Percentiles rank a stretch among this genome's conserved stretches.
Evolutionary conservation across 2,113 vertebrate genomes (phyloP).

Genomic region (Vidua macroura): DNA sequence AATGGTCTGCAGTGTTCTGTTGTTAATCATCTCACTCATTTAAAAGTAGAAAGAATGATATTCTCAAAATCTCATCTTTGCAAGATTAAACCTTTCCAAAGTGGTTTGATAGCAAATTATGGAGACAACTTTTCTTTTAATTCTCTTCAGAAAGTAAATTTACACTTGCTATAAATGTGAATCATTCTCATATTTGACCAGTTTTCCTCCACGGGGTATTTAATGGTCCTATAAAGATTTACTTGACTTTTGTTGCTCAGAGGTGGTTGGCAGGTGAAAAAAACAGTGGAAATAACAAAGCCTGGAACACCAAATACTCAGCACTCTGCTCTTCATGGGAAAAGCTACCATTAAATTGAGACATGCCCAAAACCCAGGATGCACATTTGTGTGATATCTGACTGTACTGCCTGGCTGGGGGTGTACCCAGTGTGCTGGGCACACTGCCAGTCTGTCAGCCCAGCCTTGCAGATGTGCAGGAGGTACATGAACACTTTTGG

Average conservation of each 20-base stretch:
- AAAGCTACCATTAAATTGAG: background rate
- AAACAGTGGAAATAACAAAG: background rate
- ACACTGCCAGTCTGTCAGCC: background rate
- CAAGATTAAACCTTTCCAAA: background rate
- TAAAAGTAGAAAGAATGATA: background rate
- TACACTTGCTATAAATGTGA: constrained; percentile 10
- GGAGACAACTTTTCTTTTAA: background rate
- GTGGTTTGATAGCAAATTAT: constrained; percentile 25
- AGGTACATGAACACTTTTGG: fast-evolving
- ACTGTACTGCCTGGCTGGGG: background rate
- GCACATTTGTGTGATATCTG: background rate
- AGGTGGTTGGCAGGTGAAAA: background rate
- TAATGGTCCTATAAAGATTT: background rate
- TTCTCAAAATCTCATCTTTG: background rate
- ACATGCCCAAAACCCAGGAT: background rate
- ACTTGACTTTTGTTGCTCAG: background rate
- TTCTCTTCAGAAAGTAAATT: constrained; percentile 38
- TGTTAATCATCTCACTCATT: background rate
- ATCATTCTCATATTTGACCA: background rate
- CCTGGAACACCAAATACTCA: background rate
- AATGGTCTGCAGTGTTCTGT: background rate
- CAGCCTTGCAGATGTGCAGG: background rate
- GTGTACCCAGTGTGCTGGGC: background rate
- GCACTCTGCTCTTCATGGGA: background rate
- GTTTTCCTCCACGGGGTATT: background rate